These are phyloP conservation scores for Epinephelus cyanopodus DNA, from an alignment of 2,113 vertebrate genomes.

Conservation along the genomic window DNA sequence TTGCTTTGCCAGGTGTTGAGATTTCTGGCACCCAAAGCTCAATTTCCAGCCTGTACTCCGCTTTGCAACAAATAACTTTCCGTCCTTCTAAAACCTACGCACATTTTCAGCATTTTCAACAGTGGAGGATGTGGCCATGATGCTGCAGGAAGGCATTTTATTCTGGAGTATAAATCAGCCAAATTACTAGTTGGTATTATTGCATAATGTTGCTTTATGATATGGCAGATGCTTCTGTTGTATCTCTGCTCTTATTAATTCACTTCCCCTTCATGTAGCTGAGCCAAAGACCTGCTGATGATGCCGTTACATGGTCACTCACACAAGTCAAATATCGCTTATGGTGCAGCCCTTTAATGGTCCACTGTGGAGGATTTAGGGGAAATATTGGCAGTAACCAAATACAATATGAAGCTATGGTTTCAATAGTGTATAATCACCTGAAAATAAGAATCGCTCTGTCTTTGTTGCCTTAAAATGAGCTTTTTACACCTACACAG, in stretches of 20 bases:
- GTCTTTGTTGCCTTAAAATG: too few relatives aligned
- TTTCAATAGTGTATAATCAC: too few relatives aligned
- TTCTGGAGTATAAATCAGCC: neutral
- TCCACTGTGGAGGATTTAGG: too few relatives aligned
- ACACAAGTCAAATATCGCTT: too few relatives aligned
- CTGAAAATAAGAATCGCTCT: too few relatives aligned
- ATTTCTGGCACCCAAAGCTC: constrained; percentile 42
- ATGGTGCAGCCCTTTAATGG: too few relatives aligned
- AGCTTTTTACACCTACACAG: too few relatives aligned
- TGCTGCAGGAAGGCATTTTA: neutral
- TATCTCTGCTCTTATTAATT: neutral
- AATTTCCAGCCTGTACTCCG: constrained; percentile 52
- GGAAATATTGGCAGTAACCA: too few relatives aligned
- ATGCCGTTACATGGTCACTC: constrained; percentile 11
- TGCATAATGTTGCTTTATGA: constrained; percentile 6
- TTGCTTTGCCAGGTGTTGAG: constrained; percentile 58
- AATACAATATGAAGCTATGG: too few relatives aligned
- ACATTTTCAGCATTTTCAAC: constrained; percentile 48
- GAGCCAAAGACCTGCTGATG: constrained; percentile 16
- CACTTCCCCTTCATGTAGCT: neutral
- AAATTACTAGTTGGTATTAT: neutral
- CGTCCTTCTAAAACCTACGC: constrained; percentile 37
- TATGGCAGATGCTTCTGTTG: constrained; percentile 4
- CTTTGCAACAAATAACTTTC: constrained; percentile 48
- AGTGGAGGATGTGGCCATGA: constrained; percentile 25